Evolutionary conservation across 1,140 invertebrate genomes (phyloP), one percentile per base, ranked within the genome.

Genomic region (Neotoxoptera formosana): DNA sequence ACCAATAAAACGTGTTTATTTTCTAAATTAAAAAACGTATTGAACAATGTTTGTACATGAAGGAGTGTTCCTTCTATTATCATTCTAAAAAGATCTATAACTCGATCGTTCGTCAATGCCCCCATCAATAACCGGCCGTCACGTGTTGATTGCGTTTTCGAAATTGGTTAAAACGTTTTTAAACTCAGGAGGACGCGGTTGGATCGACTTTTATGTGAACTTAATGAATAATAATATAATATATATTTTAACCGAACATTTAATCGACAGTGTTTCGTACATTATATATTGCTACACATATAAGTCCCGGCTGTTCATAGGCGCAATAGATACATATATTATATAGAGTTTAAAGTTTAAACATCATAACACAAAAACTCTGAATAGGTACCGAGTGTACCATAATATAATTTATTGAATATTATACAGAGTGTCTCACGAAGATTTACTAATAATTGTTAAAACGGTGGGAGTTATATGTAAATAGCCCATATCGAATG

Each of bases 41-140:
- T 88, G 14, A 86, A 86, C 45, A 84, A 45, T 25, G 23, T 30
- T 45, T 47, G 1, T 47, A 2, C 41, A n/a, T n/a, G 25, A 20
- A 88, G 86, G 86, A 48, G 86, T 88, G 86, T 88, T 88, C 36
- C 34, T 88, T 21, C 34, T 41, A 83, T 36, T 83, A 83, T 83
- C n/a, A 48, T 88, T 53, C n/a, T 23, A 53, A 51, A 88, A 36
- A 53, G 47, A 88, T 34, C 87, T 88, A 34, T 34, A 48, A 23
- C 45, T 48, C 30, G 47, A n/a, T 89, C 48, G 34, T 88, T 48
- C 48, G 7, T 47, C 34, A 53, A 87, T 21, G 21, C 34, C 20
- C 48, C 17, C 11, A 89, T 89, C 9, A 53, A 89, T n/a, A 45
- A 67, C 36, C 36, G 11, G 23, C 45, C 89, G 21, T 90, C 51